Evolutionary conservation across 1,140 invertebrate genomes (phyloP), one percentile per base, ranked within the genome.

Genomic region (Lepidurus apus): DNA sequence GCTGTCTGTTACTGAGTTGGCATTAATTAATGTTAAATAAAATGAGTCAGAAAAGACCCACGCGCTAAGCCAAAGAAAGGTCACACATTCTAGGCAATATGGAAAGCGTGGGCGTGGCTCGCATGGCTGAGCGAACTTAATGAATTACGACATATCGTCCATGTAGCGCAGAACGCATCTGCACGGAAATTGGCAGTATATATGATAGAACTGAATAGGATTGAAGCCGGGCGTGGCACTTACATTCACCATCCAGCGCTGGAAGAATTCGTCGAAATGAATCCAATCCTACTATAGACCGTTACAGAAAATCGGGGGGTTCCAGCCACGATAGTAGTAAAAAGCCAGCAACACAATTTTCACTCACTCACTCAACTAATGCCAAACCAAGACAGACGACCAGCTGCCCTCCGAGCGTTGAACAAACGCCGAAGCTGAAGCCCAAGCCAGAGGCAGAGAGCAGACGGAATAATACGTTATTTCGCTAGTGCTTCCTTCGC

Each of bases 211-310:
- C 17, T 21, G 21, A 21, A 65, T 21, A 65, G n/a, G 53, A 65
- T 65, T n/a, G 53, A 65, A n/a, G 21, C n/a, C 53, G n/a, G 53
- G 53, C 53, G 53, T 65, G 53, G 53, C 53, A 65, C 53, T 65
- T 65, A 65, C 53, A n/a, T 65, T 65, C 53, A n/a, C 17, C 21
- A 65, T n/a, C 53, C 53, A 65, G 21, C 53, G 53, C 8, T 13
- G 53, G 17, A 65, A 7, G 17, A 65, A 65, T 65, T 65, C 21
- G 53, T 17, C 21, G 0, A 65, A 21, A 65, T 65, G 53, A 65
- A 65, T 65, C 53, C 53, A 65, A 17, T n/a, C 17, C 21, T 65
- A 21, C 13, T 34, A 7, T 13, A 65, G 21, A 17, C 13, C 6
- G 53, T 65, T 2, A 34, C 26, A 34, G 26, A 34, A 34, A 34